These are phyloP conservation scores for Nesidiocoris tenuis DNA, from an alignment of 2,888 invertebrate species.

Conservation along the genomic window DNA sequence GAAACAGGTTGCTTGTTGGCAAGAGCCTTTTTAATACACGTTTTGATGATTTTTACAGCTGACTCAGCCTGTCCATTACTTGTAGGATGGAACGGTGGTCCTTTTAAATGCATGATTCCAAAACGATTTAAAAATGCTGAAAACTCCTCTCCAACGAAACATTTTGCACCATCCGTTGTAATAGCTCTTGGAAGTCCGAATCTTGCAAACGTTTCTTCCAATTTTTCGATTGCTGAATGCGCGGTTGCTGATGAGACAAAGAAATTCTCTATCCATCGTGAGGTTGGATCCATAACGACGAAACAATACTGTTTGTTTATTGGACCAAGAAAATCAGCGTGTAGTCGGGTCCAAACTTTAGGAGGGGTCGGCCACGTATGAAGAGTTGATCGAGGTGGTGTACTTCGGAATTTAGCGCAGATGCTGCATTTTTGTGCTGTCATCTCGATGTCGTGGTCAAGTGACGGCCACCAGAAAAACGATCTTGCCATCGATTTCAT, in stretches of 20 bases:
- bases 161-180: conserved; percentile 8
- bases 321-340: conserved; percentile 22
- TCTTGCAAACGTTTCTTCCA: conserved; percentile 1
- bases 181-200: conserved; percentile 18
- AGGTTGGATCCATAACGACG: conserved; percentile 17
- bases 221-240: conserved; percentile 7
- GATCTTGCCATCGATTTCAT: conserved; percentile 9
- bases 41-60: conserved; percentile 3
- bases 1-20: background rate
- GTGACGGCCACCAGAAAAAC: conserved; percentile 27
- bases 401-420: background rate
- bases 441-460: conserved; percentile 19
- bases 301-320: conserved; percentile 10
- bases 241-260: conserved; percentile 8
- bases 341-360: background rate
- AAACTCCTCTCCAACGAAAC: conserved; percentile 5
- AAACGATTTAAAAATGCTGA: conserved; percentile 6
- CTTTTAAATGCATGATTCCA: conserved; percentile 15
- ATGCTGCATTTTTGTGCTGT: background rate
- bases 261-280: conserved; percentile 28
- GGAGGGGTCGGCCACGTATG: conserved; percentile 2
- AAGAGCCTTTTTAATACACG: background rate
- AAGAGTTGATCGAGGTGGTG: background rate
- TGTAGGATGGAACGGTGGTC: conserved; percentile 30
- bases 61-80: conserved; percentile 14